Evolutionary conservation across 2,797 vertebrate genomes (phyloP), one percentile per base, ranked within the genome.

Genomic region (Sebastes jordani): DNA sequence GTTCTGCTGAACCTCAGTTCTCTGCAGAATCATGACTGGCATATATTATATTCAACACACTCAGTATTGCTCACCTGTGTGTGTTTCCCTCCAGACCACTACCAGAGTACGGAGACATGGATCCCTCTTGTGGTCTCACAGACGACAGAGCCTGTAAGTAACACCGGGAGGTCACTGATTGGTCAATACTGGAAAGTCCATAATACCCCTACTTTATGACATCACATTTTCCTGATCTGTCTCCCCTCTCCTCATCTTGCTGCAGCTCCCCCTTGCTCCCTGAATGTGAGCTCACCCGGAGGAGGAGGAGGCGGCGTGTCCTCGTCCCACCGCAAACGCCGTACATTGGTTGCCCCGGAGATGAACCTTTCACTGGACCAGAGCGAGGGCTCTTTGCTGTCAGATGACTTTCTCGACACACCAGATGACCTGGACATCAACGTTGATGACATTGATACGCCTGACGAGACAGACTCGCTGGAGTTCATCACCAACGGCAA

Each of bases 291-390:
- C 80, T 81, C 90, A 38, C 84, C 90, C 3, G 92, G 85, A 76
- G 96, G 93, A 0, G 93, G 91, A 16, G 95, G 92, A 1, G 74
- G 92, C 0, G 93, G 91, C 0, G 88, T 89, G 49, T 82, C 93
- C 7, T 90, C 92, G 1, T 93, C 96, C 0, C 97, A 97, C 80
- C 96, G 95, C 7, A 99, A 98, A 89, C 89, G 97, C 0, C 98
- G 98, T 71, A 99, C 98, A 0, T 93, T 99, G 23, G 93, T 99
- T 0, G 99, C 98, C 6, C 98, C 99, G 0, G 97, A 99, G 82
- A 99, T 99, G 94, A 99, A 98, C 94, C 96, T 99, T 71, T 99
- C 99, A 11, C 91, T 99, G 93, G 99, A 99, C 88, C 98, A 98
- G 78, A 99, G 98, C 0, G 98, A 99, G 83, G 98, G 98, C 0